A percentile compares a stretch with the other conserved stretches of the same genome.
Evolutionary conservation across 2,888 invertebrate genomes (phyloP).

Genomic region (Ypsolopha sequella): DNA sequence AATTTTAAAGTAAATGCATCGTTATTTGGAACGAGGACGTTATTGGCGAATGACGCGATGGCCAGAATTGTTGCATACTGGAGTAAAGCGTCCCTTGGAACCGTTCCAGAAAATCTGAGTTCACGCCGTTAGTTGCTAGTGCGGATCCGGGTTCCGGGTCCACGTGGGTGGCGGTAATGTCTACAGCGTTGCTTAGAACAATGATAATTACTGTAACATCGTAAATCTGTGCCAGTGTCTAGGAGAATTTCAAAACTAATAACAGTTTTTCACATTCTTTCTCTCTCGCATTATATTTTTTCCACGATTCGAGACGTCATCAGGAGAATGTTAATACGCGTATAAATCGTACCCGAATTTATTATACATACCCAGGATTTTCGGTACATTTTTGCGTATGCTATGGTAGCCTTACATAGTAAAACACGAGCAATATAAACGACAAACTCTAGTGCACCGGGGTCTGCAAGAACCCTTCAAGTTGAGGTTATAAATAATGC

Average conservation of each 20-base stretch:
- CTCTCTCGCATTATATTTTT: not conserved
- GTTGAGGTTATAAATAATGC: constrained; percentile 35
- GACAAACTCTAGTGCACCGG: not conserved
- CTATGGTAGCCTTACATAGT: not conserved
- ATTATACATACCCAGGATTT: not conserved
- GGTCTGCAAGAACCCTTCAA: not conserved
- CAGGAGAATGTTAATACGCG: not conserved
- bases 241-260: not conserved
- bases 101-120: constrained; percentile 28
- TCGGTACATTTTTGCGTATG: not conserved
- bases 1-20: constrained; percentile 16
- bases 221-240: not conserved
- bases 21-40: constrained; percentile 14
- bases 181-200: constrained; percentile 15
- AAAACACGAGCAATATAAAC: not conserved
- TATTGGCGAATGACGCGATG: constrained; percentile 31
- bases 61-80: constrained; percentile 36
- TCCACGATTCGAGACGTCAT: not conserved
- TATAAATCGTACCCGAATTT: not conserved
- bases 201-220: constrained; percentile 11
- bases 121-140: not conserved
- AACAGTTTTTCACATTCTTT: not conserved
- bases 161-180: constrained; percentile 31
- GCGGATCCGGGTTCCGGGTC: constrained; percentile 25
- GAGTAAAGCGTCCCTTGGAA: constrained; percentile 53